Percentiles rank a stretch among this genome's conserved stretches.
Evolutionary conservation across 1,140 invertebrate species (phyloP).

Genomic region (Papilio helenus): DNA sequence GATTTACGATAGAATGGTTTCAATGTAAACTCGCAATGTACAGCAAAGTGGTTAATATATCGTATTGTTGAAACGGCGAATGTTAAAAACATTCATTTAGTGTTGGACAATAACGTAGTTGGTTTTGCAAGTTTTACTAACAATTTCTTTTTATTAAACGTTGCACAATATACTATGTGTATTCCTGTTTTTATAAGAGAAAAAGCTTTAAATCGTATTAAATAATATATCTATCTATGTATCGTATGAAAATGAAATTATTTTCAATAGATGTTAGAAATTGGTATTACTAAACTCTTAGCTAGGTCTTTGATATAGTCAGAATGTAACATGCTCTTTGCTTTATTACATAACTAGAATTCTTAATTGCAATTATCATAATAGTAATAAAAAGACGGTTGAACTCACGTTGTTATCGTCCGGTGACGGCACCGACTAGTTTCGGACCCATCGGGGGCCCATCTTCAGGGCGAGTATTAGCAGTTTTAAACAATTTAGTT

Average conservation of each 20-base stretch:
- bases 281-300: neutral
- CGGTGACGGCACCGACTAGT: too few relatives aligned
- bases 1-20: constrained; percentile 46
- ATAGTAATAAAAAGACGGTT: too few relatives aligned
- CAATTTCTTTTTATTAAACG: constrained; percentile 45
- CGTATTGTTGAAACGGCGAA: constrained; percentile 50
- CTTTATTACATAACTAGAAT: neutral
- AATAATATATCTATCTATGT: constrained; percentile 57
- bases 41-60: neutral
- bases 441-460: too few relatives aligned
- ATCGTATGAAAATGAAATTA: constrained; percentile 45
- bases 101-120: constrained; percentile 78
- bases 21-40: constrained; percentile 39
- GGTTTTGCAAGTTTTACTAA: constrained; percentile 48
- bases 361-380: too few relatives aligned
- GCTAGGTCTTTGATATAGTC: too few relatives aligned
- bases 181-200: constrained; percentile 65
- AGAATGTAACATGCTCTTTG: too few relatives aligned
- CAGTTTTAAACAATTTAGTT: too few relatives aligned
- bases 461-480: too few relatives aligned
- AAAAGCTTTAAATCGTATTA: constrained; percentile 79
- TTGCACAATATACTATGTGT: constrained; percentile 51
- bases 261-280: constrained; percentile 34
- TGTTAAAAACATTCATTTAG: constrained; percentile 72
- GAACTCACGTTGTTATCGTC: too few relatives aligned